A percentile compares a stretch with the other conserved stretches of the same genome.
Conservation (phyloP, 2,888 invertebrate species). For the Anagyrus pseudococci region DNA sequence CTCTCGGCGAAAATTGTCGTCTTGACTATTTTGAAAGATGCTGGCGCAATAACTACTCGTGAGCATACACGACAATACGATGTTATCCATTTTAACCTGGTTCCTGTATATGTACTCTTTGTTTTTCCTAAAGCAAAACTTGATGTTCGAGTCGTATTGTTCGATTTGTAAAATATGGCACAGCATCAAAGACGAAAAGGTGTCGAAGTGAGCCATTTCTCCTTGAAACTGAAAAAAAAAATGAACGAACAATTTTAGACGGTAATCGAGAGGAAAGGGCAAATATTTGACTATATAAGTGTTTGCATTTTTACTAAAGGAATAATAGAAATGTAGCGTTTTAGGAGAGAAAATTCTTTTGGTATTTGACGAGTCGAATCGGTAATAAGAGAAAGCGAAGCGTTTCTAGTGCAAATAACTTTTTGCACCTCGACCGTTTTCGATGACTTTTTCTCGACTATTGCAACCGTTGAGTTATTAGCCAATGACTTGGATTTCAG, state of each 20-base stretch:
- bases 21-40: slow-evolving; percentile 45
- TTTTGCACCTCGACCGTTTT: neutral
- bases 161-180: slow-evolving; percentile 40
- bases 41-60: slow-evolving; percentile 42
- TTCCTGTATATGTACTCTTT: slow-evolving; percentile 42
- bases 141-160: slow-evolving; percentile 37
- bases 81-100: slow-evolving; percentile 38
- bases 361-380: neutral
- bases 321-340: slow-evolving; percentile 20
- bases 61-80: slow-evolving; percentile 40
- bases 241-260: slow-evolving; percentile 7
- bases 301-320: slow-evolving; percentile 12
- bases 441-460: slow-evolving; percentile 12
- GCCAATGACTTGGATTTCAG: neutral
- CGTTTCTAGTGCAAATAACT: slow-evolving; percentile 13
- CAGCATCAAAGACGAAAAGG: slow-evolving; percentile 40
- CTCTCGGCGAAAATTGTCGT: slow-evolving; percentile 44
- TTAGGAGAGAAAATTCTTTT: slow-evolving; percentile 13
- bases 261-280: neutral
- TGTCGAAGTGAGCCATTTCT: slow-evolving; percentile 19
- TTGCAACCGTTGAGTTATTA: slow-evolving; percentile 6
- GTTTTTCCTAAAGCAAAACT: slow-evolving; percentile 42
- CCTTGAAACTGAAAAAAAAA: slow-evolving; percentile 45
- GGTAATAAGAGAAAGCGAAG: neutral
- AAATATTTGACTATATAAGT: neutral